phyloP scores from a whole-genome alignment of 1,140 invertebrate species.

The Notospermus geniculatus region DNA sequence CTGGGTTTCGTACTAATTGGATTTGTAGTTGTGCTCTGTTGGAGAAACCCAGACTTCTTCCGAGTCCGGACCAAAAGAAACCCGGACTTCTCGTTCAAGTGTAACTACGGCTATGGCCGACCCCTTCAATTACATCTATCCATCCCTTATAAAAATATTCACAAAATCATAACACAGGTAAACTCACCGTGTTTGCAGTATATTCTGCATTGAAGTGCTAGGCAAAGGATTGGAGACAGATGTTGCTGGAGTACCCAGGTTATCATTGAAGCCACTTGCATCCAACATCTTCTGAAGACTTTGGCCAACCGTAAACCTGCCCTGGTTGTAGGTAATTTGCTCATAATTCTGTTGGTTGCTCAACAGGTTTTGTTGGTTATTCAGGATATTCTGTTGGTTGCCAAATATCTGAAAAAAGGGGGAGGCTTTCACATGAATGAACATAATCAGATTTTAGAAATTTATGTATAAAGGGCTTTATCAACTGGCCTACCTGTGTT shows the following conservation, averaged over 20 bases:
- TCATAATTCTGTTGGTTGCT: constrained; percentile 40
- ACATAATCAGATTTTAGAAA: neutral
- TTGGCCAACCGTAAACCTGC: constrained; percentile 8
- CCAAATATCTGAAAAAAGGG: constrained; percentile 35
- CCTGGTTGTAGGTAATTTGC: constrained; percentile 22
- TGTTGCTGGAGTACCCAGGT: constrained; percentile 25
- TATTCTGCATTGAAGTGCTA: constrained; percentile 43
- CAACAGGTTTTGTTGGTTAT: constrained; percentile 40
- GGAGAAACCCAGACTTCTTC: too few relatives aligned
- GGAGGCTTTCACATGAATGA: neutral
- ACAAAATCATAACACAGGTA: constrained; percentile 1
- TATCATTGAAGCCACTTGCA: constrained; percentile 20
- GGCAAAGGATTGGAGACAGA: constrained; percentile 26
- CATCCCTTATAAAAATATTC: too few relatives aligned
- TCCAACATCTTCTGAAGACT: constrained; percentile 28
- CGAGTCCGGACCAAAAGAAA: too few relatives aligned
- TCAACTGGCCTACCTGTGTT: too few relatives aligned
- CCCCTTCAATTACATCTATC: too few relatives aligned
- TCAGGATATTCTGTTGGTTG: constrained; percentile 38
- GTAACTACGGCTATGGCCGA: too few relatives aligned
- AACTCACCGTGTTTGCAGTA: constrained; percentile 40
- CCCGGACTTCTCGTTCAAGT: too few relatives aligned
- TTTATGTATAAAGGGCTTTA: too few relatives aligned
- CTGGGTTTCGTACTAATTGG: too few relatives aligned
- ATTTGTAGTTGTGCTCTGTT: too few relatives aligned